Evolutionary conservation across 2,888 invertebrate species (phyloP), one percentile per base, ranked within the genome.

Genomic region (Julus scanicus): DNA sequence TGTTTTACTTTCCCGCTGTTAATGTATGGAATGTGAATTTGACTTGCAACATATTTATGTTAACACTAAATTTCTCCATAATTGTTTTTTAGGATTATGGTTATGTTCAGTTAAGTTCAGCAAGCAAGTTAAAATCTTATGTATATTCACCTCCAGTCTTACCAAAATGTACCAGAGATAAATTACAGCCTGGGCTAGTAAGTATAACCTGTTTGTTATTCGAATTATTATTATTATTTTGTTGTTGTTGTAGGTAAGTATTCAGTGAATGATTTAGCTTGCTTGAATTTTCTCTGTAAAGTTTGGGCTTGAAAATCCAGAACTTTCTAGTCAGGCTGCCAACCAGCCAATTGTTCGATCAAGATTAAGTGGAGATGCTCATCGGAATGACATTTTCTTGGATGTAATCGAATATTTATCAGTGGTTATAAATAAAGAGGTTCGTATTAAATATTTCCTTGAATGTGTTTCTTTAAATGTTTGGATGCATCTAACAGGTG

Each of bases 291-390:
- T 15, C 17, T 39, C 37, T 40, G 90, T 90, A 39, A 89, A 92
- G 91, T 91, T 92, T 91, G 92, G 92, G 48, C 90, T 92, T 85
- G 92, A 92, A 89, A 91, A 90, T 39, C 91, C 90, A 80, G 89
- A 90, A 29, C 89, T 90, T 13, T 90, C 91, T 48, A 90, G 90
- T 63, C 89, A 91, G 85, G 91, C 91, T 6, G 89, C 91, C 15
- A 90, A 91, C 88, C 91, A 90, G 90, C 91, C 92, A 44, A 91
- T 91, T 29, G 90, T 92, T 9, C 89, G 90, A 83, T 89, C 91
- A 49, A 87, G 90, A 84, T 87, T 89, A 20, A 90, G 91, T 85
- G 90, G 90, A 90, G 91, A 91, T 89, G 89, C 89, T 39, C 89
- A 88, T 57, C 57, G 90, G 84, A 91, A 91, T 90, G 92, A 91